These are phyloP conservation scores for Brenthis hecate DNA, from an alignment of 2,888 invertebrate genomes.

Conservation along the genomic window DNA sequence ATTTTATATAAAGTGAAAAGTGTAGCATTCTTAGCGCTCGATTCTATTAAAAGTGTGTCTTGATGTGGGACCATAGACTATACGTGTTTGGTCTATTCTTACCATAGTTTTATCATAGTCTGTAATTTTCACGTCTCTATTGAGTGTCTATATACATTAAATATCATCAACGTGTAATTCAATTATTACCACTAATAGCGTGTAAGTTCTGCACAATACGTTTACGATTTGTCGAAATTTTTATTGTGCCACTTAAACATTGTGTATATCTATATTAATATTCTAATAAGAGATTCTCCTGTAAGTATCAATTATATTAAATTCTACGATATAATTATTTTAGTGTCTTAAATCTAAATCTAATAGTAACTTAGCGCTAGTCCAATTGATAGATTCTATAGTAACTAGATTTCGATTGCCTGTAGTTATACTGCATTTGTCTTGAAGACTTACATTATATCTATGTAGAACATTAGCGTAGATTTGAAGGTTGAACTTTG, in stretches of 20 bases:
- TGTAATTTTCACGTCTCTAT: conserved; percentile 57
- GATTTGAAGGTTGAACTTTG: conserved; percentile 80
- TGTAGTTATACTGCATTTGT: conserved; percentile 40
- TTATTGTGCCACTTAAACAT: conserved; percentile 75
- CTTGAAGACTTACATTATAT: conserved; percentile 39
- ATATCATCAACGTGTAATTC: conserved; percentile 41
- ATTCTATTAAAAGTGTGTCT: conserved; percentile 61
- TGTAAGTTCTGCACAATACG: conserved; percentile 72
- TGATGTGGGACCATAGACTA: conserved; percentile 71
- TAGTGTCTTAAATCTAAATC: conserved; percentile 54
- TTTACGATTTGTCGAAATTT: conserved; percentile 54
- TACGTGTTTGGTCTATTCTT: conserved; percentile 58
- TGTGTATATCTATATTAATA: conserved; percentile 51
- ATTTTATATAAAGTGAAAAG: background rate
- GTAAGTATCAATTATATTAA: conserved; percentile 42
- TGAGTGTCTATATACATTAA: conserved; percentile 51
- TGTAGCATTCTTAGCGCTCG: conserved; percentile 4
- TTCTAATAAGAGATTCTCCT: conserved; percentile 57
- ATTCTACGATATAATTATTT: conserved; percentile 43
- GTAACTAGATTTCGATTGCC: conserved; percentile 45
- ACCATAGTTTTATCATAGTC: conserved; percentile 52
- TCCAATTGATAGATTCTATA: conserved; percentile 49
- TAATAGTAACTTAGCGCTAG: conserved; percentile 50
- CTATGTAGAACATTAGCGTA: conserved; percentile 51
- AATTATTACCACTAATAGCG: conserved; percentile 53